Conservation (phyloP, 2,888 invertebrate genomes). For the Ellobium chinense region DNA sequence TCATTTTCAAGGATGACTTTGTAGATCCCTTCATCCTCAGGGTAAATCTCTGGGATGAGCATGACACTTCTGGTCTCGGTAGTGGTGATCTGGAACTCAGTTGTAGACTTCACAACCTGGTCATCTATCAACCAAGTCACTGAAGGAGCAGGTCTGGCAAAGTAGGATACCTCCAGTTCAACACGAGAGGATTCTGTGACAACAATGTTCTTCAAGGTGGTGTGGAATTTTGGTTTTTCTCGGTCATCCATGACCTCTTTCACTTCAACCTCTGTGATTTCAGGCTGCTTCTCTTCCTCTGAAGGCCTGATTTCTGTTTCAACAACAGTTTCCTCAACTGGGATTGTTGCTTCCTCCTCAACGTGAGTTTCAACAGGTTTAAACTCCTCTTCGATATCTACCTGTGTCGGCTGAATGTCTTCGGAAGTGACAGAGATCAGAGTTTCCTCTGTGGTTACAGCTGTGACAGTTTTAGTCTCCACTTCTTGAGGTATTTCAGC, state of each 20-base stretch:
- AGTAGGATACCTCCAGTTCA: slow-evolving; percentile 57
- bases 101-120: slow-evolving; percentile 80
- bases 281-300: slow-evolving; percentile 40
- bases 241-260: slow-evolving; percentile 45
- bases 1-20: slow-evolving; percentile 67
- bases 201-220: slow-evolving; percentile 44
- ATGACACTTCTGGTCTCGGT: slow-evolving; percentile 73
- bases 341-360: slow-evolving; percentile 41
- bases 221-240: slow-evolving; percentile 45
- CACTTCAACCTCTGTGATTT: slow-evolving; percentile 40
- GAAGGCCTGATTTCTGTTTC: slow-evolving; percentile 37
- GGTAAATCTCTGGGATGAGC: slow-evolving; percentile 58
- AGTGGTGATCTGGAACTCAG: slow-evolving; percentile 51
- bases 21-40: slow-evolving; percentile 74
- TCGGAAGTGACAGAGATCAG: slow-evolving; percentile 29
- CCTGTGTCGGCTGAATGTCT: slow-evolving; percentile 17
- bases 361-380: slow-evolving; percentile 45
- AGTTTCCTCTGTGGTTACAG: slow-evolving; percentile 1
- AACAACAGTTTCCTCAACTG: slow-evolving; percentile 42
- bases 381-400: slow-evolving; percentile 50
- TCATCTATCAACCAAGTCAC: slow-evolving; percentile 81
- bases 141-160: slow-evolving; percentile 62
- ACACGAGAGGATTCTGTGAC: slow-evolving; percentile 43
- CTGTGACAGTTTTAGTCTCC: background rate
- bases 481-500: slow-evolving; percentile 36